These are phyloP conservation scores for Oophaga pumilio DNA, from an alignment of 2,113 vertebrate genomes.

Conservation along the genomic window DNA sequence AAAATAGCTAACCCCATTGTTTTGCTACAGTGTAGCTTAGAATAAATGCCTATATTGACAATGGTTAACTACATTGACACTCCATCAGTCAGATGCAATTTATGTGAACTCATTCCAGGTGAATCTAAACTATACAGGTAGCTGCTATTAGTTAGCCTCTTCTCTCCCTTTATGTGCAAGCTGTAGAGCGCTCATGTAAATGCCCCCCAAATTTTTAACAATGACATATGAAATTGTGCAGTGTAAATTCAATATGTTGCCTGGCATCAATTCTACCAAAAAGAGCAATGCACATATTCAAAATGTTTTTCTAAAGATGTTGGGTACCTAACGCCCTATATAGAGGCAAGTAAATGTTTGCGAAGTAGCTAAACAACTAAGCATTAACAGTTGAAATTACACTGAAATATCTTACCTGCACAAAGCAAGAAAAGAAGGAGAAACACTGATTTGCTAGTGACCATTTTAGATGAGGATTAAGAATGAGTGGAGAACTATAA, in stretches of 20 bases:
- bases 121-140: background rate
- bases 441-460: slow-evolving; percentile 57
- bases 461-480: slow-evolving; percentile 58
- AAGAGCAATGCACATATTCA: background rate
- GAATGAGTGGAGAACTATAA: slow-evolving; percentile 30
- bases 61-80: too few relatives aligned
- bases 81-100: too few relatives aligned
- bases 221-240: background rate
- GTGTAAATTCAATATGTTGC: background rate
- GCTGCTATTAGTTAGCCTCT: background rate
- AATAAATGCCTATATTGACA: too few relatives aligned
- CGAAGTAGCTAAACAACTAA: background rate
- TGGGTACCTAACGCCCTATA: too few relatives aligned
- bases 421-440: slow-evolving; percentile 64
- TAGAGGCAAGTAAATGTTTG: background rate
- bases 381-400: background rate
- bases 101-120: too few relatives aligned
- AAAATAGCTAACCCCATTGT: too few relatives aligned
- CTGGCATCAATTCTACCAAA: background rate
- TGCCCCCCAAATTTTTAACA: background rate
- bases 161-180: background rate
- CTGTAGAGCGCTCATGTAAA: too few relatives aligned
- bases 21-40: too few relatives aligned
- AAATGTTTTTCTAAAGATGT: background rate
- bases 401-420: slow-evolving; percentile 57